Conservation (phyloP, 2,888 invertebrate genomes). For the Morpho achilles region DNA sequence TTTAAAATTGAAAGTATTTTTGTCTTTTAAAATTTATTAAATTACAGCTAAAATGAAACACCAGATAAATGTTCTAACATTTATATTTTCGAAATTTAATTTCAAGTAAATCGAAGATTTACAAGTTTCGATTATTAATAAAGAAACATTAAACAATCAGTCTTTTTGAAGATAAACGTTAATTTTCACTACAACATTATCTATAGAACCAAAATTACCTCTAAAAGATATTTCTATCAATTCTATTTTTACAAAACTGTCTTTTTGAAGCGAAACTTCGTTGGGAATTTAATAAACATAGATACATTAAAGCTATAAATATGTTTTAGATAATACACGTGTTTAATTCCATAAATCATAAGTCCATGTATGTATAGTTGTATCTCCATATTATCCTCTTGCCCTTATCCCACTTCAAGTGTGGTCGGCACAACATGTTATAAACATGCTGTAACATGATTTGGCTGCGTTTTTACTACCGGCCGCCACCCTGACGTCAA, state of each 20-base stretch:
- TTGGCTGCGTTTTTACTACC: no score
- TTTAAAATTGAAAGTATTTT: no score
- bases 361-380: no score
- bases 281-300: no score
- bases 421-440: no score
- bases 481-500: no score
- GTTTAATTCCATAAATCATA: no score
- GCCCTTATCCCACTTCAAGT: no score
- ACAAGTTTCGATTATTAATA: constrained; percentile 41
- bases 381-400: no score
- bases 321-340: no score
- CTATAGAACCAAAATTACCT: constrained; percentile 26
- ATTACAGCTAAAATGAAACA: constrained; percentile 10
- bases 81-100: constrained; percentile 61
- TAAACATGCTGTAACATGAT: no score
- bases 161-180: constrained; percentile 72
- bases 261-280: not conserved
- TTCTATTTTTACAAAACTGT: constrained; percentile 16
- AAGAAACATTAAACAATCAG: constrained; percentile 72
- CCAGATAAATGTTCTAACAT: constrained; percentile 50
- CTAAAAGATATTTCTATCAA: constrained; percentile 21
- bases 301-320: no score
- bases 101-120: constrained; percentile 59
- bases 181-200: constrained; percentile 30
- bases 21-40: not conserved